These are phyloP conservation scores for Pyrgus malvae DNA, from an alignment of 2,888 invertebrate genomes.

Conservation along the genomic window DNA sequence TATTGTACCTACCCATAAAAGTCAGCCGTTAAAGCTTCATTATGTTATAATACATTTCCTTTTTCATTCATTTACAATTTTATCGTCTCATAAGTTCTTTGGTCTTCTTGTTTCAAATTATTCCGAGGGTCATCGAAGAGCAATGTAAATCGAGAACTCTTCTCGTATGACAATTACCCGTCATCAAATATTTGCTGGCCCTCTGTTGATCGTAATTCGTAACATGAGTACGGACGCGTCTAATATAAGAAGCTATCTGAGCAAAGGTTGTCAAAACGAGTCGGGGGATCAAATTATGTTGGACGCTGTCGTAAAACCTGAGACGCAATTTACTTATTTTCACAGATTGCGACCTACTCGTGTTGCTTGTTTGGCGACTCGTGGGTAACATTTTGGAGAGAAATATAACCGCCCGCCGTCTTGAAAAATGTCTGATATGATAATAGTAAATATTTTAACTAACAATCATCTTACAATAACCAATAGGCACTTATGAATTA, in stretches of 20 bases:
- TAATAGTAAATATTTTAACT: conserved; percentile 2
- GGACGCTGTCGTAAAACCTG: conserved; percentile 41
- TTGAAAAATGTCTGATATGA: conserved; percentile 11
- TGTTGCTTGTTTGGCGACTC: conserved; percentile 76
- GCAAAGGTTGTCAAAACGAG: not conserved
- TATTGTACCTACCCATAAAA: no score
- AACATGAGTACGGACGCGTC: conserved; percentile 53
- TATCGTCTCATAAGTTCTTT: not conserved
- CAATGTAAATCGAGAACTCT: conserved; percentile 46
- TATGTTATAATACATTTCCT: not conserved
- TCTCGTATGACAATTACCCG: conserved; percentile 74
- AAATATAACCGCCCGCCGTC: conserved; percentile 12
- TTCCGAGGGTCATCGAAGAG: conserved; percentile 43
- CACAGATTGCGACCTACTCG: conserved; percentile 55
- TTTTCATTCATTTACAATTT: not conserved
- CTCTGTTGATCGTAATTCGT: conserved; percentile 71
- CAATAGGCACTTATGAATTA: no score
- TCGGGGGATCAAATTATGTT: conserved; percentile 38
- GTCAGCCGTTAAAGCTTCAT: no score
- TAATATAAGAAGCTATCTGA: conserved; percentile 27
- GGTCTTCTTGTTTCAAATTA: conserved; percentile 15
- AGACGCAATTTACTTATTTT: conserved; percentile 65
- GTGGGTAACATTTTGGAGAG: conserved; percentile 53
- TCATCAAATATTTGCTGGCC: conserved; percentile 77
- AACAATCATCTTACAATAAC: no score